Evolutionary conservation across 1,140 invertebrate species (phyloP).

Genomic region (Notospermus geniculatus): DNA sequence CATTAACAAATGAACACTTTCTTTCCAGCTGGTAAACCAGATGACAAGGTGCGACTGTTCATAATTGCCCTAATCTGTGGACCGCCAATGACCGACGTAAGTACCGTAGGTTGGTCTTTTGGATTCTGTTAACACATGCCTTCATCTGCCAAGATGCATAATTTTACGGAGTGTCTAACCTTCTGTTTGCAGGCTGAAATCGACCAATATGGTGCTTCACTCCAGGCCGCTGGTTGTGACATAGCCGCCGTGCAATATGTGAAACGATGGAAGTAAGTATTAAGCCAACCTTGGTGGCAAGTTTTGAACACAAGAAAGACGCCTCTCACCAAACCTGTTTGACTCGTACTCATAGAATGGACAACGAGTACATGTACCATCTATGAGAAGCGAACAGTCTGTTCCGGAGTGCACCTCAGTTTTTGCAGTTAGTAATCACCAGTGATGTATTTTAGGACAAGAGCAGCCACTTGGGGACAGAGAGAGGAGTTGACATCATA

Average conservation of each 20-base stretch:
- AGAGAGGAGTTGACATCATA: too few relatives aligned
- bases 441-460: too few relatives aligned
- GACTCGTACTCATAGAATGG: too few relatives aligned
- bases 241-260: slow-evolving; percentile 79
- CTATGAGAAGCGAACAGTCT: too few relatives aligned
- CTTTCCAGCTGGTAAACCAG: slow-evolving; percentile 69
- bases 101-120: slow-evolving; percentile 14
- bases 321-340: too few relatives aligned
- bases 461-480: too few relatives aligned
- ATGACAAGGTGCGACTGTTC: slow-evolving; percentile 93
- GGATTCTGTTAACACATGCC: neutral
- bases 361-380: too few relatives aligned
- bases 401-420: too few relatives aligned
- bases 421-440: too few relatives aligned
- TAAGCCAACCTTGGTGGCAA: too few relatives aligned
- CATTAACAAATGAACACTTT: slow-evolving; percentile 11
- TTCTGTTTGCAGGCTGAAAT: slow-evolving; percentile 64
- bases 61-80: slow-evolving; percentile 91
- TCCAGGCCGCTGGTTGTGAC: slow-evolving; percentile 82
- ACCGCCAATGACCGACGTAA: slow-evolving; percentile 71
- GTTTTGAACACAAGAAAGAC: too few relatives aligned
- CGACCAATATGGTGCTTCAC: slow-evolving; percentile 74
- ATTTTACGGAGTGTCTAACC: slow-evolving; percentile 11
- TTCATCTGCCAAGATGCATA: slow-evolving; percentile 13
- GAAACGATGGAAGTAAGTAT: slow-evolving; percentile 81